Base-by-base conservation (phyloP, 1,140 invertebrate species). In the Meloidogyne floridensis region DNA sequence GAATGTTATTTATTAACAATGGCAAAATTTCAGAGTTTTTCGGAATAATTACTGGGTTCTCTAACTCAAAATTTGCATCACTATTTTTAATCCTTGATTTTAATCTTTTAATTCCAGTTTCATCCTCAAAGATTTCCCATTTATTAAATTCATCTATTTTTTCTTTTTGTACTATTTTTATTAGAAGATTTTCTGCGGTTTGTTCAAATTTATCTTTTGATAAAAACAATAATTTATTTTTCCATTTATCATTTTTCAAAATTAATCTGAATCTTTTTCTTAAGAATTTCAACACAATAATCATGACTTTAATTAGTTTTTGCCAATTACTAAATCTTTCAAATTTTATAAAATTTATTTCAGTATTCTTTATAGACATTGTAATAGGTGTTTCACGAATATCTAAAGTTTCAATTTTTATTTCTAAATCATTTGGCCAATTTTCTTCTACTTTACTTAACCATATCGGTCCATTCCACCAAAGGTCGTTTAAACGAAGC, bases 391-490 rank as follows among this genome's bases (percentile, higher is more conserved):
- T 42, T 18, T n/a, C 11, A 42, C 3, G 8, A 69, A 18, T 9
- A 15, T 47, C 3, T 15, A 51, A 13, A 10, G 9, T 10, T 18
- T 18, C 4, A 47, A 54, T 59, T 78, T 78, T 54, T 59, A 75
- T 59, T 75, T 75, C 74, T 20, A 75, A 56, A 7, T 53, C 20
- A 59, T 56, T 75, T 5, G 74, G 74, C 74, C 74, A 75, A 9
- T 51, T 18, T 7, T 47, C 6, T 18, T 79, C 59, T 0, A 9
- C n/a, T 32, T 80, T 6, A 11, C 4, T 77, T 5, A 84, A 20
- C 43, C 56, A 84, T 0, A 2, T 15, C 3, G 83, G 83, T 15
- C 83, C 83, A 53, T 82, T 81, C 78, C 77, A 84, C 83, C 83
- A 84, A 4, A 84, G 42, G 2, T 11, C 3, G 32, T 82, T 18